Conservation (phyloP, 2,888 invertebrate genomes). For the Andrena dorsata region DNA sequence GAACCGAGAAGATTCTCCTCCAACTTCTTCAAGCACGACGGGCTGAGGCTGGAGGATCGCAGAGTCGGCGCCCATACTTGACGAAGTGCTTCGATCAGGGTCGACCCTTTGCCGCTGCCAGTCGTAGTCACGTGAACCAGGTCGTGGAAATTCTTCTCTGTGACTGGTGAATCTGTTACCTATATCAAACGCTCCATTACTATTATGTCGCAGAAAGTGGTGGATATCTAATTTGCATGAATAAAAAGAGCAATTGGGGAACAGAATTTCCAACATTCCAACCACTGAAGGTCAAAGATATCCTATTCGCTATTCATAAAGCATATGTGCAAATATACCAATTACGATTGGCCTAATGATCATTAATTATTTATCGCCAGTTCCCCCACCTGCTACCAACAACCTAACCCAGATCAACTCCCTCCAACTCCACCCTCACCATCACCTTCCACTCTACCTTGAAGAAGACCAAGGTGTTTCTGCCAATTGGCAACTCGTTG, state of each 20-base stretch:
- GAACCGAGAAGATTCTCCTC: conserved; percentile 81
- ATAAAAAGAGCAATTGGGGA: no score
- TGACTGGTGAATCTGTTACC: conserved; percentile 76
- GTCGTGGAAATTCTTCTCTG: conserved; percentile 81
- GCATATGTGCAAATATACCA: no score
- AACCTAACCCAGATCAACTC: background rate
- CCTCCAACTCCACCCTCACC: background rate
- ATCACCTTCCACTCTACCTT: conserved; percentile 73
- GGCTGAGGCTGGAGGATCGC: conserved; percentile 75
- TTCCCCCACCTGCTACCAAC: background rate
- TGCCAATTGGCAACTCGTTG: conserved; percentile 73
- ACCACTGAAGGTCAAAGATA: no score
- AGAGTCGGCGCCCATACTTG: conserved; percentile 82
- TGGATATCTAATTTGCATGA: no score
- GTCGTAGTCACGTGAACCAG: conserved; percentile 81
- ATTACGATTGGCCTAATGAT: no score
- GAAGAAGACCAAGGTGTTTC: conserved; percentile 81
- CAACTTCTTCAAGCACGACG: conserved; percentile 77
- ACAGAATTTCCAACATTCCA: no score
- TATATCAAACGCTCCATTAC: conserved; percentile 10
- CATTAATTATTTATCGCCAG: background rate
- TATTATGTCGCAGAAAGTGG: background rate
- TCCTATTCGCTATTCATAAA: no score
- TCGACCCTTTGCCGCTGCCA: conserved; percentile 75
- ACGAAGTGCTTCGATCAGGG: conserved; percentile 79